Percentiles rank a stretch among this genome's conserved stretches.
Conservation (phyloP, 2,888 invertebrate species). For the Lasius fuliginosus region DNA sequence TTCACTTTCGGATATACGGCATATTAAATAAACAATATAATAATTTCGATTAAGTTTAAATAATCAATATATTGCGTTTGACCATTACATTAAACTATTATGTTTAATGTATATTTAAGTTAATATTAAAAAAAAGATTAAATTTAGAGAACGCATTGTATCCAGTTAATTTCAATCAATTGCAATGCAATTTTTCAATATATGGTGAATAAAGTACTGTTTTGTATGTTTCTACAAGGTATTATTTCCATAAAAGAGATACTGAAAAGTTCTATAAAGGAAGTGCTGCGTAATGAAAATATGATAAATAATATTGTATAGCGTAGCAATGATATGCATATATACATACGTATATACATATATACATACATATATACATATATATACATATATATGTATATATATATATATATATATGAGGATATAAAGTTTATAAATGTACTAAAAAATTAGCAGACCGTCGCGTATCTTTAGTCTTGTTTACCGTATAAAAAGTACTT, state of each 20-base stretch:
- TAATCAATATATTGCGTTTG: background rate
- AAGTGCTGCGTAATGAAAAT: background rate
- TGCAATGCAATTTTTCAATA: background rate
- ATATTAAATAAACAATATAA: background rate
- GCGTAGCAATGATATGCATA: background rate
- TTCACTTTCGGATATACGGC: background rate
- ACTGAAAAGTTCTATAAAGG: background rate
- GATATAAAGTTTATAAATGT: constrained; percentile 6
- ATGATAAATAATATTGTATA: constrained; percentile 4
- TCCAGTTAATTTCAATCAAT: background rate
- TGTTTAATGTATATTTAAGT: background rate
- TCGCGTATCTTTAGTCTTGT: constrained; percentile 12
- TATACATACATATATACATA: background rate
- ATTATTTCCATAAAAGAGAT: background rate
- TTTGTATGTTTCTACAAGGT: background rate
- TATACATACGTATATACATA: too few species aligned
- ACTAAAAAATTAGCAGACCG: constrained; percentile 8
- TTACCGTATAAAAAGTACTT: constrained; percentile 56
- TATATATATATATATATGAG: background rate
- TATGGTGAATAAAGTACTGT: background rate
- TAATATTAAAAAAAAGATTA: background rate
- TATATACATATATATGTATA: too few species aligned
- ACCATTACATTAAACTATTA: background rate
- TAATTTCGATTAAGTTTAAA: background rate
- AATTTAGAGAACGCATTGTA: background rate